Conservation (phyloP, 1,140 invertebrate genomes). For the Oppia nitens region DNA sequence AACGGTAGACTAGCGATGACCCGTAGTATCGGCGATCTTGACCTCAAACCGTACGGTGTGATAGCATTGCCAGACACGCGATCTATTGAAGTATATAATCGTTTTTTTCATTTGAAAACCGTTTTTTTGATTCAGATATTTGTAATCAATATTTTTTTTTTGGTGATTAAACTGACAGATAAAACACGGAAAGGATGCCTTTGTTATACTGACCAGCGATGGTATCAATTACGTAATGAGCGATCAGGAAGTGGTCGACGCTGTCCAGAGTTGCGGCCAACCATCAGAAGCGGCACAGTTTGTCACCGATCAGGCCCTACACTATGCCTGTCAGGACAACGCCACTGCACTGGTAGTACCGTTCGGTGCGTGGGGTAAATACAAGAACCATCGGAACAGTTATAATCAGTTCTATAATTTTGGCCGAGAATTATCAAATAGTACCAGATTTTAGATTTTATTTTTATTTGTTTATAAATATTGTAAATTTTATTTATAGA, state of each 20-base stretch:
- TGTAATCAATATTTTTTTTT: no score
- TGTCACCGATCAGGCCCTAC: conserved; percentile 35
- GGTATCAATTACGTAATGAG: conserved; percentile 36
- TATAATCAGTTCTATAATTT: conserved; percentile 19
- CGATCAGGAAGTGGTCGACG: conserved; percentile 36
- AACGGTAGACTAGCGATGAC: conserved; percentile 39
- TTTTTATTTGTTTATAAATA: no score
- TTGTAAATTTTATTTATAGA: no score
- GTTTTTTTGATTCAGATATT: conserved; percentile 17
- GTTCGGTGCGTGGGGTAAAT: conserved; percentile 40
- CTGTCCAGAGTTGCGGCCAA: conserved; percentile 30
- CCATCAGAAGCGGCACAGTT: conserved; percentile 34
- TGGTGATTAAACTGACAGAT: conserved; percentile 26
- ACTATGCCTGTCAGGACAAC: conserved; percentile 40
- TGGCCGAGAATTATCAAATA: conserved; percentile 20
- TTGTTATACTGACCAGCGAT: conserved; percentile 36
- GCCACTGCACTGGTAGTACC: conserved; percentile 35
- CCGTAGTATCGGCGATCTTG: conserved; percentile 39
- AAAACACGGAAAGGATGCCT: conserved; percentile 37
- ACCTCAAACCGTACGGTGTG: conserved; percentile 38
- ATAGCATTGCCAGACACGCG: conserved; percentile 33
- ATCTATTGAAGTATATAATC: conserved; percentile 27
- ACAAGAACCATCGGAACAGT: conserved; percentile 18
- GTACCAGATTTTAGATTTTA: conserved; percentile 14
- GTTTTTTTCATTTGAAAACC: conserved; percentile 2